phyloP scores from a whole-genome alignment of 2,113 vertebrate species.

The Cebidichthys violaceus region DNA sequence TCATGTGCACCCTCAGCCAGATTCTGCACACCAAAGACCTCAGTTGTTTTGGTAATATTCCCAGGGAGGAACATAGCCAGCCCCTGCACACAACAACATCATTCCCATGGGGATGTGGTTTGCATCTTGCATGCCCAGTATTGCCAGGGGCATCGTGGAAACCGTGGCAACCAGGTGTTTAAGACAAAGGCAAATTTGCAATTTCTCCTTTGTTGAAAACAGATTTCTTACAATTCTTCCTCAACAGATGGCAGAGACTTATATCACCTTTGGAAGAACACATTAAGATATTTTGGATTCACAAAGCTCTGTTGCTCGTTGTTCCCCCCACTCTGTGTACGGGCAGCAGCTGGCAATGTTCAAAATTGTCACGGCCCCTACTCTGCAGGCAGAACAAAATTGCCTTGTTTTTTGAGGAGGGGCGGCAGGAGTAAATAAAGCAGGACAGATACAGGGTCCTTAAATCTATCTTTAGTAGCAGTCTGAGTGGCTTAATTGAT shows the following conservation, averaged over 20 bases:
- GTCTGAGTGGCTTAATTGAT: constrained; percentile 22
- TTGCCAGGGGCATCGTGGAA: constrained; percentile 55
- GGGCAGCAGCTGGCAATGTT: constrained; percentile 62
- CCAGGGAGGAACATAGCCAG: constrained; percentile 65
- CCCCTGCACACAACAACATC: constrained; percentile 33
- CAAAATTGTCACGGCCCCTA: constrained; percentile 52
- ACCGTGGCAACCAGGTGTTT: constrained; percentile 71
- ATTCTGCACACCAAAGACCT: constrained; percentile 51
- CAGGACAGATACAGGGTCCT: constrained; percentile 2
- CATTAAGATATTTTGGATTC: constrained; percentile 37
- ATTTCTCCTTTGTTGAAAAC: constrained; percentile 13
- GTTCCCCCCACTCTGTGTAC: constrained; percentile 39
- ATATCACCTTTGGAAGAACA: constrained; percentile 26
- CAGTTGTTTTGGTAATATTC: constrained; percentile 69
- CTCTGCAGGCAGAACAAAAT: constrained; percentile 59
- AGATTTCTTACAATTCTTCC: constrained; percentile 19
- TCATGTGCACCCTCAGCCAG: constrained; percentile 59
- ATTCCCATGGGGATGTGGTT: constrained; percentile 46
- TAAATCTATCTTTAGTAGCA: constrained; percentile 43
- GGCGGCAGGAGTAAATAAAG: constrained; percentile 37
- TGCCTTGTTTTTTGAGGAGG: constrained; percentile 49
- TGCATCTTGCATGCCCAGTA: constrained; percentile 44
- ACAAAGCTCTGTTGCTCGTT: constrained; percentile 36
- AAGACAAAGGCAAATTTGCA: constrained; percentile 58
- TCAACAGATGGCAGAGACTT: constrained; percentile 44